Evolutionary conservation across 2,797 vertebrate species (phyloP), one percentile per base, ranked within the genome.

Genomic region (Cirrhinus mrigala): DNA sequence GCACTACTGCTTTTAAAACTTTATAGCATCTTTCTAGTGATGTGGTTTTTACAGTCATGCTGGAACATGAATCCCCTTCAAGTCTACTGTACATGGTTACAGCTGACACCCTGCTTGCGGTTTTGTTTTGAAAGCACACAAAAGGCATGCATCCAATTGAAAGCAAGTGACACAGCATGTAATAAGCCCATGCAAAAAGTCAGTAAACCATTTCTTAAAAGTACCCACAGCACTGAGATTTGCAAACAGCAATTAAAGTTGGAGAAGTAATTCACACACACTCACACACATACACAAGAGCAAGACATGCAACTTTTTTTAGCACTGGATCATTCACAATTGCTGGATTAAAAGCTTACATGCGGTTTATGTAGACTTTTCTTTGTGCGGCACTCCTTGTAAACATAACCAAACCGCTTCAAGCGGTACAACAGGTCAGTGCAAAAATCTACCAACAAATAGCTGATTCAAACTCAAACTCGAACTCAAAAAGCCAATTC

Each of bases 181-280:
- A 73, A 85, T 40, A 79, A 85, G 77, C 54, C 33, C 84, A 85
- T 85, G 84, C 84, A 80, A 14, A 48, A 85, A 79, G 83, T 50
- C 64, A 48, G 81, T 60, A 82, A 83, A 29, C 44, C 54, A 62
- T 85, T 79, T 85, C 44, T 20, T 52, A 80, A 69, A 79, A 70
- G 20, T 22, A 79, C 56, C 77, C 78, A 80, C 54, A 85, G 69
- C 78, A 79, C 2, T 64, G 82, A 37, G 18, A 78, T 81, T 74
- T 52, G n/a, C 58, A 81, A 74, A 79, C 66, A 85, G 64, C 22
- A 58, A 48, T 70, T 79, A 74, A 56, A 79, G 66, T 56, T 79
- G 40, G 37, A 60, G 50, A 70, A 71, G n/a, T 33, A 70, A 70
- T 79, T 85, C 40, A 80, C 29, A 74, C 54, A 66, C 16, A 0